Base-by-base conservation (phyloP, 2,888 invertebrate species). In the Amorpha juglandis region DNA sequence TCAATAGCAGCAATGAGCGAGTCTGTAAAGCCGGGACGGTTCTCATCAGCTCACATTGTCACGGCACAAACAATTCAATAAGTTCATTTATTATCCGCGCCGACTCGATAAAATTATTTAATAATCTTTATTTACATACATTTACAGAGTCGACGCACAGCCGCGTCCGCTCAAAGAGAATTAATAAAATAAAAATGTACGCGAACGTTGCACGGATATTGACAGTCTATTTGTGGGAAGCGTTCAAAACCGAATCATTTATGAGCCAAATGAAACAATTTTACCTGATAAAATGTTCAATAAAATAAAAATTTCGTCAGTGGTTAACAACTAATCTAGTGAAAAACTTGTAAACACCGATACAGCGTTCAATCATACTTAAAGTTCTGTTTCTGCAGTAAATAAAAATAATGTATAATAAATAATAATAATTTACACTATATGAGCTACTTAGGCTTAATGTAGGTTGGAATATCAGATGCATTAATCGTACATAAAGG, bases 211-310 rank as follows among this genome's bases (percentile, higher is more conserved):
- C 62, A 70, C 63, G 58, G 65, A 63, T 73, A 69, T 69, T 71
- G 71, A 66, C 71, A 65, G 66, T 45, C 67, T 64, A 75, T 72
- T 71, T 74, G 71, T 68, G 69, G 63, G 62, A 65, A 70, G 69
- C 67, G 69, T 62, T 66, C 66, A 66, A 68, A 70, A 65, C 69
- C 70, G 74, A 79, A 77, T 75, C 66, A 74, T 76, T 75, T 74
- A 75, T 70, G 70, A 69, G 64, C 42, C 63, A 47, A n/a, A 66
- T 55, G 47, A 52, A 66, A 66, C 62, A 62, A 38, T 38, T 58
- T 58, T 58, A 58, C 58, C 11, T 12, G 12, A 38, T 19, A 19
- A n/a, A 42, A 42, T 58, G 42, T 21, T 38, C 38, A 58, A 38
- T 19, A 42, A 42, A 19, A 19, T 42, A 1, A 58, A 42, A 21